These are phyloP conservation scores for Nomada ferruginata DNA, from an alignment of 2,888 invertebrate species.

Conservation along the genomic window DNA sequence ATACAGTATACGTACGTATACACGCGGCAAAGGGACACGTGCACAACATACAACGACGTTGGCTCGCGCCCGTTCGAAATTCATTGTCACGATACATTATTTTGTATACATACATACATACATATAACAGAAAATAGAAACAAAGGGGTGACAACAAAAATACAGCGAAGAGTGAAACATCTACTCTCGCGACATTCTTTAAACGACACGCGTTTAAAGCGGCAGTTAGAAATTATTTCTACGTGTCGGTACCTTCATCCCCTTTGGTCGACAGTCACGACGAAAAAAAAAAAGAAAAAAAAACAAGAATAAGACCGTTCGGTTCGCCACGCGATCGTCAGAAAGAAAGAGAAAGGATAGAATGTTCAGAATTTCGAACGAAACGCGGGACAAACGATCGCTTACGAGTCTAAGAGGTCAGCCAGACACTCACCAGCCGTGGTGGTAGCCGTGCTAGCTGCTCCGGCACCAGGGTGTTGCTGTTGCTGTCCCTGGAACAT, in stretches of 20 bases:
- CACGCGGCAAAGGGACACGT: conserved; percentile 64
- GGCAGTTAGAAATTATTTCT: too few species aligned
- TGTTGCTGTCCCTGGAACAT: conserved; percentile 86
- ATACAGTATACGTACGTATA: conserved; percentile 52
- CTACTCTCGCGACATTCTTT: too few species aligned
- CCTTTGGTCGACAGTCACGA: too few species aligned
- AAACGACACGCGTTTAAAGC: too few species aligned
- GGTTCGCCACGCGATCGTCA: background rate
- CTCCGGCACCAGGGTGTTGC: conserved; percentile 80
- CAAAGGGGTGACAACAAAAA: background rate
- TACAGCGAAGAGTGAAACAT: too few species aligned
- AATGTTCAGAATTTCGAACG: conserved; percentile 58
- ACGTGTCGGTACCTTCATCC: too few species aligned
- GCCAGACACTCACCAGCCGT: conserved; percentile 85
- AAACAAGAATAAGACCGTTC: background rate
- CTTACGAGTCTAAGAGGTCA: conserved; percentile 83
- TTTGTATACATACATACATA: background rate
- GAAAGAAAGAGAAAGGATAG: background rate
- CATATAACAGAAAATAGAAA: background rate
- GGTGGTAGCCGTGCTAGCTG: conserved; percentile 82
- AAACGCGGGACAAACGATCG: conserved; percentile 38
- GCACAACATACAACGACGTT: conserved; percentile 67
- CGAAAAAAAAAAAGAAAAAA: background rate
- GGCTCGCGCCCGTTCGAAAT: conserved; percentile 65
- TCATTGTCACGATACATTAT: conserved; percentile 9